Evolutionary conservation across 2,888 invertebrate genomes (phyloP).

Genomic region (Polia nebulosa): DNA sequence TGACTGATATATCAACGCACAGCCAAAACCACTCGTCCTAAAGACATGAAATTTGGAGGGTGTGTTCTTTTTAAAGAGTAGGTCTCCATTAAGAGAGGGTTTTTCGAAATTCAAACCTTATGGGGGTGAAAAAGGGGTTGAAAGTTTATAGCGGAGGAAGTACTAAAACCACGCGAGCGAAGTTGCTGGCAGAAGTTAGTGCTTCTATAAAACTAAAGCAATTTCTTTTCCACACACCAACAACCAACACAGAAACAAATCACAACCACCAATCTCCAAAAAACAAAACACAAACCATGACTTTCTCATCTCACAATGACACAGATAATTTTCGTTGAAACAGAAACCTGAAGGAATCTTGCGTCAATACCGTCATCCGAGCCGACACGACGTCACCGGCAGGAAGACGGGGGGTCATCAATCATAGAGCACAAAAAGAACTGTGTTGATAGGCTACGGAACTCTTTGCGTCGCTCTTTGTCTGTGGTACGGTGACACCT

Average conservation of each 20-base stretch:
- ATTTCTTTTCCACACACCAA: neutral
- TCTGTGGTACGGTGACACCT: slow-evolving; percentile 68
- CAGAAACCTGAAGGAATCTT: slow-evolving; percentile 65
- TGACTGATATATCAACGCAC: too few species aligned
- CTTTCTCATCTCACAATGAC: slow-evolving; percentile 51
- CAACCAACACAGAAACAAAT: neutral
- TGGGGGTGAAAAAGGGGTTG: too few species aligned
- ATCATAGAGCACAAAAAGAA: slow-evolving; percentile 85
- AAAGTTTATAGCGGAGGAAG: too few species aligned
- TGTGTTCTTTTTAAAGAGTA: too few species aligned
- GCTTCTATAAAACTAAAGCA: too few species aligned
- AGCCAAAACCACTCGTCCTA: too few species aligned
- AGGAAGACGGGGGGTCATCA: slow-evolving; percentile 76
- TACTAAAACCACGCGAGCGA: too few species aligned
- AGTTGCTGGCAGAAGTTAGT: too few species aligned
- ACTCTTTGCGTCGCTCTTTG: slow-evolving; percentile 76
- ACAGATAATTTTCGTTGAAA: slow-evolving; percentile 53
- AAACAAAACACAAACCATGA: slow-evolving; percentile 30
- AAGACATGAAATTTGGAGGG: too few species aligned
- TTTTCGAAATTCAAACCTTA: too few species aligned
- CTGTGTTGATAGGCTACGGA: slow-evolving; percentile 81
- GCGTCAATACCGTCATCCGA: slow-evolving; percentile 77
- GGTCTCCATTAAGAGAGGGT: too few species aligned
- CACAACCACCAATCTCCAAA: slow-evolving; percentile 1
- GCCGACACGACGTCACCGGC: slow-evolving; percentile 52